Conservation (phyloP, 2,113 vertebrate species). For the Sus scrofa region T2T-Sscrofa CM000829.6:39724001-39724500, state of each 20-base stretch:
- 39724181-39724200: neutral
- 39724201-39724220: neutral
- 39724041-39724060: neutral
- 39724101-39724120: neutral
- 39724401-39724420: neutral
- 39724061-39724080: conserved; percentile 25
- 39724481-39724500: neutral
- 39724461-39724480: neutral
- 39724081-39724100: conserved; percentile 18
- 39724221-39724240: neutral
- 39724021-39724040: neutral
- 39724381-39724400: conserved; percentile 4
- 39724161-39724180: neutral
- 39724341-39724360: neutral
- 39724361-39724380: neutral
- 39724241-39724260: neutral
- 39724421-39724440: neutral
- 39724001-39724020: neutral
- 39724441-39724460: neutral
- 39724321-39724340: neutral
- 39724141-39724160: neutral
- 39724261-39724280: neutral
- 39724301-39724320: neutral
- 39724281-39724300: neutral
- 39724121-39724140: neutral